Percentiles rank a stretch among this genome's conserved stretches.
phyloP scores from a whole-genome alignment of 1,140 invertebrate genomes.

The Rhagoletis pomonella region DNA sequence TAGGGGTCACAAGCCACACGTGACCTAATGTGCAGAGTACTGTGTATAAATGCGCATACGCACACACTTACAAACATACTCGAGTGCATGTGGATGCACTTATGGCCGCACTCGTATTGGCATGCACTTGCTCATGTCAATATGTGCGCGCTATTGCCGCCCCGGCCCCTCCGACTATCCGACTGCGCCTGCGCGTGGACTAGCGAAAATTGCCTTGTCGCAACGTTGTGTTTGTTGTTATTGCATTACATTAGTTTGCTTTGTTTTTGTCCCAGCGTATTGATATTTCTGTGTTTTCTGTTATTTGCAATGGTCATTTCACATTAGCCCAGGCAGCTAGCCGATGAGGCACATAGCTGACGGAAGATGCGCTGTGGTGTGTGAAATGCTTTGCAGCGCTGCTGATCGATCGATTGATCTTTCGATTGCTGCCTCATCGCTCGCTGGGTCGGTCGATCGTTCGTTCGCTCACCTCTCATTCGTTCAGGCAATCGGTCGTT shows the following conservation, averaged over 20 bases:
- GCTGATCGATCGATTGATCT: slow-evolving; percentile 48
- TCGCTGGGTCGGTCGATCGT: neutral
- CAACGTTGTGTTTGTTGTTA: neutral
- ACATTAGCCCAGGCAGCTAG: neutral
- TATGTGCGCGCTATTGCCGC: neutral
- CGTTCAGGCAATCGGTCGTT: neutral
- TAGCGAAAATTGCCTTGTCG: neutral
- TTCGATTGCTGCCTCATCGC: slow-evolving; percentile 28
- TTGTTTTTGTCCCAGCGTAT: neutral
- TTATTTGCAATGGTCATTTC: slow-evolving; percentile 44
- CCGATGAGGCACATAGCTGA: no score
- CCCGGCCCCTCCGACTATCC: neutral
- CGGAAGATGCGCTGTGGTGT: slow-evolving; percentile 10
- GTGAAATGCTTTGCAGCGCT: neutral
- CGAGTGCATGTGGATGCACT: neutral
- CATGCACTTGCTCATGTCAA: slow-evolving; percentile 50
- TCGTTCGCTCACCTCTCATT: neutral
- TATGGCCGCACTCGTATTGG: neutral
- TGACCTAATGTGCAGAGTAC: slow-evolving; percentile 55
- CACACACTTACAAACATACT: neutral
- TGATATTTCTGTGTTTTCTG: neutral
- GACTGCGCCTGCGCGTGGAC: neutral
- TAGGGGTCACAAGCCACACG: slow-evolving; percentile 58
- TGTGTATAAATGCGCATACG: neutral
- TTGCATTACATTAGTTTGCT: slow-evolving; percentile 5